Base-by-base conservation (phyloP, 1,140 invertebrate species). In the Dufourea novaeangliae region DNA sequence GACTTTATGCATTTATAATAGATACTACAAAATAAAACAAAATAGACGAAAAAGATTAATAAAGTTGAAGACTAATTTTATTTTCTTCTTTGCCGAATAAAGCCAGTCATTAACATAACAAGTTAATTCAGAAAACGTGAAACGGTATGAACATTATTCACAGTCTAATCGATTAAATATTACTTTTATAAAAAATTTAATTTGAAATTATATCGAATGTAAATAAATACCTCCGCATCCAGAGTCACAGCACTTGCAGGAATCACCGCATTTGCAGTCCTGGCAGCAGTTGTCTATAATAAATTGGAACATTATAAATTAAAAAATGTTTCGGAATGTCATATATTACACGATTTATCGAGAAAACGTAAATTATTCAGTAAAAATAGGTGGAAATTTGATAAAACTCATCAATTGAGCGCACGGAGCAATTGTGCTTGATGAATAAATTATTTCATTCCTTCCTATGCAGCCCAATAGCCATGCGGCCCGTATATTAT, bases 251-350 rank as follows among this genome's bases (percentile, higher is more conserved):
- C 91, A 92, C 39, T 91, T 89, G 86, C 91, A 92, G 54, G 88
- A 84, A 44, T 88, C 87, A 1, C 90, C 90, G 67, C 90, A 92
- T 39, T 88, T 86, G 77, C 90, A 91, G 56, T 85, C 64, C 17
- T 89, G 72, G 80, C 90, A 91, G 80, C 90, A 91, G 46, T 82
- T 84, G 7, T 88, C 90, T 91, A 77, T 22, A 87, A 88, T 44
- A 78, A 68, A 57, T 37, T n/a, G 54, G 4, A 39, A 32, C 12
- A 44, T 25, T 25, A 11, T 39, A 12, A 37, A 39, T 27, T 22
- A 39, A 52, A 39, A 22, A 61, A 27, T 4, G 17, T n/a, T 46
- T 44, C 27, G 5, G 29, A 7, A 56, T n/a, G 5, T 34, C 34
- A 44, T n/a, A 14, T 11, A 29, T 8, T 29, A 22, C 46, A 14